These are phyloP conservation scores for Copidosoma floridanum DNA, from an alignment of 1,140 invertebrate species.

Conservation along the genomic window DNA sequence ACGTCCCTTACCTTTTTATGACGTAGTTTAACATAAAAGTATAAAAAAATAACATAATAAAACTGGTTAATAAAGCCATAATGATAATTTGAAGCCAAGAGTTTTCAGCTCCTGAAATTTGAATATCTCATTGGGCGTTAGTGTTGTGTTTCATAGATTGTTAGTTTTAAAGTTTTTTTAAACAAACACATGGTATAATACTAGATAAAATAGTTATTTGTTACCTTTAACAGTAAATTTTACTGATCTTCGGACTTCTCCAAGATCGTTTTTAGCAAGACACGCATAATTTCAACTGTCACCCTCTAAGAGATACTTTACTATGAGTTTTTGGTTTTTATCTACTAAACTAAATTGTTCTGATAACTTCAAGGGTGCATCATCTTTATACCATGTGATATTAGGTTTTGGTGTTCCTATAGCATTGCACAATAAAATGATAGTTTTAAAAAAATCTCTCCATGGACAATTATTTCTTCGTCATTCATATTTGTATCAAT, in stretches of 20 bases:
- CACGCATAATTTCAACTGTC: constrained; percentile 52
- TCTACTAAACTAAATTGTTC: too few species aligned
- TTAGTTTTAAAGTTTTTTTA: too few species aligned
- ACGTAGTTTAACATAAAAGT: constrained; percentile 58
- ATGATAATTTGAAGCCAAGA: constrained; percentile 43
- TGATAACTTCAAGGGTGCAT: too few species aligned
- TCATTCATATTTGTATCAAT: constrained; percentile 37
- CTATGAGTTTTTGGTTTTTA: constrained; percentile 44
- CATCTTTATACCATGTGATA: constrained; percentile 47
- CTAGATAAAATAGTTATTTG: too few species aligned
- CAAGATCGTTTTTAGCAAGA: constrained; percentile 45
- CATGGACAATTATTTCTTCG: constrained; percentile 30
- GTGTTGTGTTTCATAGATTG: too few species aligned
- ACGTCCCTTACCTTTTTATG: constrained; percentile 61
- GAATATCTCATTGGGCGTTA: too few species aligned
- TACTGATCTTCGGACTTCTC: constrained; percentile 34
- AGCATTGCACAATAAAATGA: constrained; percentile 39
- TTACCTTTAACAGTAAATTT: constrained; percentile 53
- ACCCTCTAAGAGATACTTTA: constrained; percentile 44
- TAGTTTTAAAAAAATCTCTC: constrained; percentile 28
- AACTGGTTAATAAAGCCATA: constrained; percentile 55
- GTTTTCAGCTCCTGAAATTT: constrained; percentile 37
- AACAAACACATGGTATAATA: background rate
- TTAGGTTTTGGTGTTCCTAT: constrained; percentile 45
- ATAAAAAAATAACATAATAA: constrained; percentile 53